These are phyloP conservation scores for Melanotaenia nigrans DNA, from an alignment of 2,797 vertebrate genomes.

Conservation along the genomic window DNA sequence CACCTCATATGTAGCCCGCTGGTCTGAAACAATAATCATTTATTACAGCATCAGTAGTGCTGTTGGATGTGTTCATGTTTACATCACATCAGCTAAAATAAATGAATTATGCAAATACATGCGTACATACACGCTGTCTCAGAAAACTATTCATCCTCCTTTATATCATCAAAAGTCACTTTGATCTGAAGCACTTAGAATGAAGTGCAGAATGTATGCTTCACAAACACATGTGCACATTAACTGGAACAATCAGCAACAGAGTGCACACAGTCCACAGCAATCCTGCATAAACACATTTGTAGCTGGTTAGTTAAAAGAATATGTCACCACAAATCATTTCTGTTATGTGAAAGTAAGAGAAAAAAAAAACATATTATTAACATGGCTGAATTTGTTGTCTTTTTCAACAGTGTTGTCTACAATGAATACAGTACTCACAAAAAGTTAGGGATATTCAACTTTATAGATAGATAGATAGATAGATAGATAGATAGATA, in stretches of 20 bases:
- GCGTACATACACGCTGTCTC: neutral
- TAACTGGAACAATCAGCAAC: constrained; percentile 4
- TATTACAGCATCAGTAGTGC: constrained; percentile 1
- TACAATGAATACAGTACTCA: too few species aligned
- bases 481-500: too few species aligned
- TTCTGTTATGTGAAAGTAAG: neutral
- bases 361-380: neutral
- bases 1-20: constrained; percentile 28
- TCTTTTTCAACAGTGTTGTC: neutral
- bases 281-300: constrained; percentile 8
- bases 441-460: too few species aligned
- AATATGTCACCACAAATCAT: neutral
- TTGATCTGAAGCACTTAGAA: neutral
- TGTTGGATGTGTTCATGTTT: constrained; percentile 27
- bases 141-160: constrained; percentile 12
- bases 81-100: constrained; percentile 22
- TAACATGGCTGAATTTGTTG: neutral
- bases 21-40: constrained; percentile 4
- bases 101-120: neutral
- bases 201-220: constrained; percentile 12
- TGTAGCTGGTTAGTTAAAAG: neutral
- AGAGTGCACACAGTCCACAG: constrained; percentile 1
- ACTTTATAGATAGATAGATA: too few species aligned
- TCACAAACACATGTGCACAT: neutral
- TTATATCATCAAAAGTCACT: constrained; percentile 9